phyloP scores from a whole-genome alignment of 2,113 vertebrate genomes.

The Rallus limicola region DNA sequence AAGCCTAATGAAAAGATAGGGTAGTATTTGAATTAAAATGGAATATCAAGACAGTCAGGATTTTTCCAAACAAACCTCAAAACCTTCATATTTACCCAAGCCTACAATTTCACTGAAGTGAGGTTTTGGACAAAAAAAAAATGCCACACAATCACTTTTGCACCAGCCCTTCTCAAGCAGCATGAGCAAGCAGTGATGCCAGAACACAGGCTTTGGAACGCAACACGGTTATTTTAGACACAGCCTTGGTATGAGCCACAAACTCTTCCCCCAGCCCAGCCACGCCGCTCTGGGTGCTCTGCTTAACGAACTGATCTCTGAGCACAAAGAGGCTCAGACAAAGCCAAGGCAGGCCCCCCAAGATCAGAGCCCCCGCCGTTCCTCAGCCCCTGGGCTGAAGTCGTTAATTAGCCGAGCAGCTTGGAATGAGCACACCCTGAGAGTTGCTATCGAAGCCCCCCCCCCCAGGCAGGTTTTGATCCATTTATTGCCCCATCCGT shows the following conservation, averaged over 20 bases:
- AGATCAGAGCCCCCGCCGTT: background rate
- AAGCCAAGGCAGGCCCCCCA: background rate
- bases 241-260: background rate
- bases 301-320: background rate
- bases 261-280: no score
- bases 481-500: background rate
- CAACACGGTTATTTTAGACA: background rate
- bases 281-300: background rate
- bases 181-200: accelerated
- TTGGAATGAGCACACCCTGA: accelerated
- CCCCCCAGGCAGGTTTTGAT: background rate
- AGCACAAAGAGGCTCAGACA: background rate
- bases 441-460: background rate
- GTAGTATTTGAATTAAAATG: background rate
- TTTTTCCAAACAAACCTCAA: background rate
- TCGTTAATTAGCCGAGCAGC: accelerated
- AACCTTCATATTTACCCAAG: background rate
- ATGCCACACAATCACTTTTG: background rate
- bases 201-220: accelerated
- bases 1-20: background rate
- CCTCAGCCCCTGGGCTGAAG: background rate
- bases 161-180: background rate
- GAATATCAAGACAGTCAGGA: background rate
- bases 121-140: background rate
- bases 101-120: background rate